These are phyloP conservation scores for Emmelina monodactyla DNA, from an alignment of 2,888 invertebrate species.

Conservation along the genomic window DNA sequence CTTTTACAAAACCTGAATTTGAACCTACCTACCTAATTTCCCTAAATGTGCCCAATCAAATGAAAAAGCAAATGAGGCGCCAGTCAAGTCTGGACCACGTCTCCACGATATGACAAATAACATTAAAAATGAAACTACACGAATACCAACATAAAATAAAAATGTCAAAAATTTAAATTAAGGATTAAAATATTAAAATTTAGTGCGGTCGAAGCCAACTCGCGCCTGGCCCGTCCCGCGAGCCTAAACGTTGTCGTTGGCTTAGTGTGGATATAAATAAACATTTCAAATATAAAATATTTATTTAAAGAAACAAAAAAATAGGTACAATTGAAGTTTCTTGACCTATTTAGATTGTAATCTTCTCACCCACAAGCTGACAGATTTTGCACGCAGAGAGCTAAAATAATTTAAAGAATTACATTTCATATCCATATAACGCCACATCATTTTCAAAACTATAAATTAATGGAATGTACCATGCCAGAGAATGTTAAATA, in stretches of 20 bases:
- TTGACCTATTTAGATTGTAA: too few species aligned
- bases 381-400: too few species aligned
- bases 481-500: slow-evolving; percentile 62
- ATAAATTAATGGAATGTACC: slow-evolving; percentile 63
- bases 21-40: neutral
- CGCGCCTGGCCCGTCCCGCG: slow-evolving; percentile 27
- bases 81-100: slow-evolving; percentile 42
- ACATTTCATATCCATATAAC: slow-evolving; percentile 18
- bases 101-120: slow-evolving; percentile 63
- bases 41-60: neutral
- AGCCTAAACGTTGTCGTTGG: too few species aligned
- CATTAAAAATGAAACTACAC: slow-evolving; percentile 64
- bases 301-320: too few species aligned
- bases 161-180: slow-evolving; percentile 68
- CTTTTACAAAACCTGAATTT: neutral
- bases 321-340: too few species aligned
- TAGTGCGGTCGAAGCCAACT: slow-evolving; percentile 57
- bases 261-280: too few species aligned
- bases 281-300: too few species aligned
- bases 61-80: slow-evolving; percentile 37
- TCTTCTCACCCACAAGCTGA: too few species aligned
- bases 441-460: slow-evolving; percentile 27
- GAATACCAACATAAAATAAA: slow-evolving; percentile 67
- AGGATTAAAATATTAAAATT: slow-evolving; percentile 68
- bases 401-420: neutral